A percentile compares a stretch with the other conserved stretches of the same genome.
Conservation (phyloP, 2,113 vertebrate genomes). For the Serilophus lunatus region DNA sequence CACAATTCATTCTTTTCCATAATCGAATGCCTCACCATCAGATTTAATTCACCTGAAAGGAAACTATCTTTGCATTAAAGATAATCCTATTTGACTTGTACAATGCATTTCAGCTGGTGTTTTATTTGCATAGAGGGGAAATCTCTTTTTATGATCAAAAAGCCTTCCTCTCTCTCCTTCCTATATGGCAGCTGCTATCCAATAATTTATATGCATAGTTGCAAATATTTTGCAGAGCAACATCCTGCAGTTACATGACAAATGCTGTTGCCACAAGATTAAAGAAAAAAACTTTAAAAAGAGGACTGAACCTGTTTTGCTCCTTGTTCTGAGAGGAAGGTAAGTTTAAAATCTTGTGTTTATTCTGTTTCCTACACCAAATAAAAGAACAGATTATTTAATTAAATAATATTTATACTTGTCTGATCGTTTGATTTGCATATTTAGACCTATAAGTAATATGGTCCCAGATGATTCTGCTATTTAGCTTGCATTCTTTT, state of each 20-base stretch:
- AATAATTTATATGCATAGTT: not conserved
- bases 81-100: not conserved
- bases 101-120: not conserved
- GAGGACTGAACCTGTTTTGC: not conserved
- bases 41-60: not conserved
- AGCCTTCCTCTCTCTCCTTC: not conserved
- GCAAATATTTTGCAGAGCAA: not conserved
- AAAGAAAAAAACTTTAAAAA: not conserved
- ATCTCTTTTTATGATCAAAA: not conserved
- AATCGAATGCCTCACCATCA: not conserved
- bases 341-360: not conserved
- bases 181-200: not conserved
- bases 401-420: not conserved
- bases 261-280: not conserved
- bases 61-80: not conserved
- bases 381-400: not conserved
- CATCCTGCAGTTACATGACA: not conserved
- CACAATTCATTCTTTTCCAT: not conserved
- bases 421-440: not conserved
- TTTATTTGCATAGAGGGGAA: not conserved
- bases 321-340: not conserved
- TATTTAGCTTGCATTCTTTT: not conserved
- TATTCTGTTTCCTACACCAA: not conserved
- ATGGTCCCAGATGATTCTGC: not conserved
- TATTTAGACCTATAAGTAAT: not conserved